phyloP scores from a whole-genome alignment of 1,140 invertebrate species.

The Tetramorium simillimum region DNA sequence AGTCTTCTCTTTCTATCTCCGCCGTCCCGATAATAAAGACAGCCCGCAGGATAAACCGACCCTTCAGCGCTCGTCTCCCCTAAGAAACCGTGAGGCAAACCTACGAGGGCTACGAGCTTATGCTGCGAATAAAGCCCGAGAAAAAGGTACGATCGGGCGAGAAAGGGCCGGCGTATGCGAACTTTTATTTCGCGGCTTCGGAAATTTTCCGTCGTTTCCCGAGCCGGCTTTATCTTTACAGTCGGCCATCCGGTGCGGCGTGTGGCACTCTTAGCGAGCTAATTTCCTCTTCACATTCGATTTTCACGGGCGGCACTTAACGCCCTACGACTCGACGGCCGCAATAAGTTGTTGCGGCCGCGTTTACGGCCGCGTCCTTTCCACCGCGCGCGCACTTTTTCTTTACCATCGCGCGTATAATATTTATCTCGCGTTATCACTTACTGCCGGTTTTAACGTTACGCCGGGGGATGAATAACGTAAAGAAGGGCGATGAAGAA shows the following conservation, averaged over 20 bases:
- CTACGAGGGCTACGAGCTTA: slow-evolving; percentile 72
- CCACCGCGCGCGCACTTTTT: slow-evolving; percentile 61
- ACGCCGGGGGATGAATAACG: not conserved
- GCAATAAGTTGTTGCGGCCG: slow-evolving; percentile 78
- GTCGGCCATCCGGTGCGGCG: slow-evolving; percentile 51
- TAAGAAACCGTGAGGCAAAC: slow-evolving; percentile 34
- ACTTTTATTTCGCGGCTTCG: slow-evolving; percentile 69
- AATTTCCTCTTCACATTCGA: slow-evolving; percentile 82
- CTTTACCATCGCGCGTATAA: slow-evolving; percentile 75
- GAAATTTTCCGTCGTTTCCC: slow-evolving; percentile 57
- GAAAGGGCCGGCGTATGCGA: slow-evolving; percentile 41
- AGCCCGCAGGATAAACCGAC: slow-evolving; percentile 68
- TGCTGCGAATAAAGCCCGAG: slow-evolving; percentile 78
- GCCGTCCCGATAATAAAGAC: slow-evolving; percentile 75
- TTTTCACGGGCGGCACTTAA: slow-evolving; percentile 79
- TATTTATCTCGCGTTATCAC: slow-evolving; percentile 82
- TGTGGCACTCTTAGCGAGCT: slow-evolving; percentile 60
- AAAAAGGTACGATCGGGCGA: slow-evolving; percentile 46
- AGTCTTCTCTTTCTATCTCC: slow-evolving; percentile 50
- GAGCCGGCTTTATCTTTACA: slow-evolving; percentile 76
- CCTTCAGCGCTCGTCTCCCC: slow-evolving; percentile 46
- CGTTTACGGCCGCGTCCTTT: slow-evolving; percentile 58
- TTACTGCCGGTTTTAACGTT: slow-evolving; percentile 65
- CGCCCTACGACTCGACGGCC: slow-evolving; percentile 60
- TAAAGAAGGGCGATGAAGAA: not conserved